These are phyloP conservation scores for Onychostruthus taczanowskii DNA, from an alignment of 2,113 vertebrate genomes.

Conservation along the genomic window DNA sequence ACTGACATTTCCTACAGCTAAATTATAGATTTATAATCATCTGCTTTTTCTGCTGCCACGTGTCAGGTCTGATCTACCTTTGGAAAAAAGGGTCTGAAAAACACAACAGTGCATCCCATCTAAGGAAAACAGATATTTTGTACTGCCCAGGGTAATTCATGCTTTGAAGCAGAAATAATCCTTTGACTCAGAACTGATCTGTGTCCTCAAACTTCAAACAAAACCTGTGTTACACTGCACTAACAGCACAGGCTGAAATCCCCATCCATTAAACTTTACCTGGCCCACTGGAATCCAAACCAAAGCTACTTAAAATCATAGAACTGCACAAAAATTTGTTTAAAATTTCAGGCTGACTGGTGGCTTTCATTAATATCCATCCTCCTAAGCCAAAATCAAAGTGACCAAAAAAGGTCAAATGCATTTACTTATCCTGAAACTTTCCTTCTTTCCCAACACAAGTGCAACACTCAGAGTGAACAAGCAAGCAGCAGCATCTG, in stretches of 20 bases:
- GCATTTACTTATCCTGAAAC: neutral
- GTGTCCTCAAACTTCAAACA: neutral
- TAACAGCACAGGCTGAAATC: neutral
- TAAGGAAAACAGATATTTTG: rapidly evolving
- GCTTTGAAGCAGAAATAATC: neutral
- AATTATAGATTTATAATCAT: neutral
- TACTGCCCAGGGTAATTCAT: neutral
- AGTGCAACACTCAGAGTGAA: neutral
- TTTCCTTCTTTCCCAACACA: neutral
- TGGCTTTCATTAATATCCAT: neutral
- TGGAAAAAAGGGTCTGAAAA: neutral
- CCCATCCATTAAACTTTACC: neutral
- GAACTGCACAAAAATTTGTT: neutral
- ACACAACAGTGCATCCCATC: neutral
- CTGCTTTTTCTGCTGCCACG: neutral
- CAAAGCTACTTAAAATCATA: neutral
- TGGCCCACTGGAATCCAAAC: neutral
- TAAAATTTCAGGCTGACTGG: neutral
- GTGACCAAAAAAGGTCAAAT: neutral
- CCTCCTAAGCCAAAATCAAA: neutral
- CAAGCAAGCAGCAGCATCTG: neutral
- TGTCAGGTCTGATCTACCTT: neutral
- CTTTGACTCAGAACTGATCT: neutral
- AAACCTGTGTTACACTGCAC: neutral
- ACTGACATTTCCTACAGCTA: neutral